Conservation (phyloP, 2,113 vertebrate species). For the Paramisgurnus dabryanus region DNA sequence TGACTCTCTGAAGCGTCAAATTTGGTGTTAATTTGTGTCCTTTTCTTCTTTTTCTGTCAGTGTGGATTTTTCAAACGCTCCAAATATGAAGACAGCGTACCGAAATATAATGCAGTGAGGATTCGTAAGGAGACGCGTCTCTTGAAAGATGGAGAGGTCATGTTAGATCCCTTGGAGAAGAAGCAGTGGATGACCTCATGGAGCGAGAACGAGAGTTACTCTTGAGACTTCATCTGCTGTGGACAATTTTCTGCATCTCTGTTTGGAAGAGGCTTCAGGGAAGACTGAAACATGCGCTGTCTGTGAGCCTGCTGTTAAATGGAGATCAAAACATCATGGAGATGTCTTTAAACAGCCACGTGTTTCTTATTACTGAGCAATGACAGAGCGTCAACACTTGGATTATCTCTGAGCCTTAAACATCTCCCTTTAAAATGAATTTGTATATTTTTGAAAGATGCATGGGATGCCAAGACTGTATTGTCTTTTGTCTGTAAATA, state of each 20-base stretch:
- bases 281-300: background rate
- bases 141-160: slow-evolving; percentile 77
- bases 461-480: slow-evolving; percentile 68
- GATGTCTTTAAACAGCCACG: background rate
- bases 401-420: slow-evolving; percentile 5
- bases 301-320: background rate
- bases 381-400: background rate
- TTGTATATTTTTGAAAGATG: slow-evolving; percentile 40
- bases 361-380: background rate
- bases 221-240: slow-evolving; percentile 66
- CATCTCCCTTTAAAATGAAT: slow-evolving; percentile 25
- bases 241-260: background rate
- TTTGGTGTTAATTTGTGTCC: slow-evolving; percentile 4
- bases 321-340: background rate
- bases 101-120: slow-evolving; percentile 91
- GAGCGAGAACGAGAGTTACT: slow-evolving; percentile 91
- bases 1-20: background rate
- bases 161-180: slow-evolving; percentile 76
- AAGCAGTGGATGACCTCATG: slow-evolving; percentile 95
- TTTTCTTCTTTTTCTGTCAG: slow-evolving; percentile 66
- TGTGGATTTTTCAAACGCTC: slow-evolving; percentile 97
- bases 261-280: background rate
- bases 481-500: slow-evolving; percentile 82
- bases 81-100: slow-evolving; percentile 88
- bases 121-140: slow-evolving; percentile 87